These are phyloP conservation scores for Trachurus trachurus DNA, from an alignment of 2,797 vertebrate species.

Conservation along the genomic window DNA sequence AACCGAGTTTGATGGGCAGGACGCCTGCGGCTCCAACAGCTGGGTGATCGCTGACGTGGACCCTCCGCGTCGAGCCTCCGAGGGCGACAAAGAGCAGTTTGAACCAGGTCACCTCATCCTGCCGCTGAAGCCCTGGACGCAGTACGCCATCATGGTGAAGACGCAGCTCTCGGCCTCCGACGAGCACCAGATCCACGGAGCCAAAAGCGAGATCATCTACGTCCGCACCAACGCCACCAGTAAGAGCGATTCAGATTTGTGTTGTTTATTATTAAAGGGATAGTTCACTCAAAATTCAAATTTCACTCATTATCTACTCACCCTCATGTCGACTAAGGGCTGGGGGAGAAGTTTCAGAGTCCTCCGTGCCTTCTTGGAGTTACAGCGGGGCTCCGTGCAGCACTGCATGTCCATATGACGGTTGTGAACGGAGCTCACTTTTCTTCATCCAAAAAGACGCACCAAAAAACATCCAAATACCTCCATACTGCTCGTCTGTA, in stretches of 20 bases:
- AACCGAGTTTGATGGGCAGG: constrained; percentile 98
- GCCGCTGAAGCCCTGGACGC: constrained; percentile 96
- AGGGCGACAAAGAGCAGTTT: constrained; percentile 85
- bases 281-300: no score
- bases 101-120: constrained; percentile 92
- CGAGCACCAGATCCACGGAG: constrained; percentile 92
- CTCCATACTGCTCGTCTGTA: no score
- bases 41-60: constrained; percentile 98
- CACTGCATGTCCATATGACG: no score
- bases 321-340: no score
- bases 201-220: constrained; percentile 98
- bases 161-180: constrained; percentile 95
- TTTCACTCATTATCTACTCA: no score
- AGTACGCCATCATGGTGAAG: constrained; percentile 98
- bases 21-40: constrained; percentile 97
- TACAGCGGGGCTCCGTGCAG: no score
- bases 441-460: no score
- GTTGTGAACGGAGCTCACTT: no score
- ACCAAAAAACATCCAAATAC: no score
- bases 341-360: no score
- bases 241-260: constrained; percentile 76
- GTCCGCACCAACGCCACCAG: constrained; percentile 95
- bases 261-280: not conserved
- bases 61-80: constrained; percentile 88
- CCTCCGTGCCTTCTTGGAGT: no score